Evolutionary conservation across 2,797 vertebrate genomes (phyloP), one percentile per base, ranked within the genome.

Genomic region (Potorous gilbertii): DNA sequence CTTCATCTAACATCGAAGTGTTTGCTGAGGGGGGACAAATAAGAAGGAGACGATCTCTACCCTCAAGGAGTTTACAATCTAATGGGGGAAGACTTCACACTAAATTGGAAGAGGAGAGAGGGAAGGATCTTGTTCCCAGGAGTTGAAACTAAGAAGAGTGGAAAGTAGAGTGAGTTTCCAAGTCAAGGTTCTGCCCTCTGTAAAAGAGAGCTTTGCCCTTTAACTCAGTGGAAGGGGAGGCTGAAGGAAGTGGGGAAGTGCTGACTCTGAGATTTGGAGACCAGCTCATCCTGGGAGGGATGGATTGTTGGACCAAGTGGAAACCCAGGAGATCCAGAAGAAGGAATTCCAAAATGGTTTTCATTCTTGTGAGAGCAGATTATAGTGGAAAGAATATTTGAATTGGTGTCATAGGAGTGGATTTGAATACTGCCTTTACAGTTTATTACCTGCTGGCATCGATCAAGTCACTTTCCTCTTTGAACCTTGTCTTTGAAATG

Each of bases 321-420:
- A 81, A 96, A 94, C n/a, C n/a, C 81, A n/a, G 62, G 91, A 91
- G 56, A 96, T 95, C 74, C 93, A 91, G 95, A 5, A 90, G 95
- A 90, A 91, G 93, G 52, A n/a, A 95, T 97, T 97, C 95, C 93
- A 94, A 93, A 96, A 95, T 94, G 92, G 59, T 54, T 96, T 95
- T 95, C 74, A 87, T 34, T 91, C 54, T 97, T 92, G 95, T 28
- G 57, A 94, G 96, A 96, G 94, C 66, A 92, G 92, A 89, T 81
- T 56, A 62, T 96, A 56, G 34, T 92, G 59, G 94, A 96, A 95
- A 95, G 55, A 94, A 54, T 95, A 89, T 54, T 87, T 24, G 91
- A 94, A 91, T 87, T 46, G 21, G 24, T 74, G n/a, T 40, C n/a
- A 40, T n/a, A 0, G 5, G 1, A 40, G 16, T 57, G 54, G 55